Base-by-base conservation (phyloP, 1,140 invertebrate species). In the Drosophila nannoptera region DNA sequence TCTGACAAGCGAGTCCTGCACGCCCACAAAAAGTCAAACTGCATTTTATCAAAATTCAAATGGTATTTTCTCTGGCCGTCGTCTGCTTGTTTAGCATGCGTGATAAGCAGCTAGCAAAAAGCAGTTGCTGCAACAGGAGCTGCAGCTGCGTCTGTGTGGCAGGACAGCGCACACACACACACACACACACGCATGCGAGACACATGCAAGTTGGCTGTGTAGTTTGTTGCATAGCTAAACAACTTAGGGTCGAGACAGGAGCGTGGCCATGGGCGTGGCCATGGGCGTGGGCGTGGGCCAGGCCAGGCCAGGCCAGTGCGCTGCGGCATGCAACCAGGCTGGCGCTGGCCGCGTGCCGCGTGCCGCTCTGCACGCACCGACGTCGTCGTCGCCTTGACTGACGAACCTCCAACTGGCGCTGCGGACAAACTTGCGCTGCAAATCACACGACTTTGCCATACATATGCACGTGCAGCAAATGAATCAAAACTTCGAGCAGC, bases 21-120 rank as follows among this genome's bases (percentile, higher is more conserved):
- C 49, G 32, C 60, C 65, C 59, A 63, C 77, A 77, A 70, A 82
- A 71, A 77, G 69, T 83, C 70, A 75, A 64, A 77, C 81, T 84
- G 73, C 77, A 86, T 81, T 84, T 77, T 81, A 86, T 86, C 81
- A 86, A 86, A 86, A 86, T 87, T 86, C 77, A 86, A 86, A 86
- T 86, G 66, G 67, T 77, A 87, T 87, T 77, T 77, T 81, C 67
- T 54, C 73, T 65, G 56, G 65, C 50, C 61, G 73, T 69, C 46
- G 69, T 67, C 68, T 78, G 75, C 75, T 77, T 86, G 81, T 69
- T 84, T 86, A 77, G 81, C 81, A 84, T 84, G 81, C 81, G 69
- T 84, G 80, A 84, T 84, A 77, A 84, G 75, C 75, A 78, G 72
- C 71, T 61, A 75, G 65, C 78, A 75, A 75, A 68, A 78, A 78